Evolutionary conservation across 1,140 invertebrate species (phyloP).

Genomic region (Mamestra configurata): DNA sequence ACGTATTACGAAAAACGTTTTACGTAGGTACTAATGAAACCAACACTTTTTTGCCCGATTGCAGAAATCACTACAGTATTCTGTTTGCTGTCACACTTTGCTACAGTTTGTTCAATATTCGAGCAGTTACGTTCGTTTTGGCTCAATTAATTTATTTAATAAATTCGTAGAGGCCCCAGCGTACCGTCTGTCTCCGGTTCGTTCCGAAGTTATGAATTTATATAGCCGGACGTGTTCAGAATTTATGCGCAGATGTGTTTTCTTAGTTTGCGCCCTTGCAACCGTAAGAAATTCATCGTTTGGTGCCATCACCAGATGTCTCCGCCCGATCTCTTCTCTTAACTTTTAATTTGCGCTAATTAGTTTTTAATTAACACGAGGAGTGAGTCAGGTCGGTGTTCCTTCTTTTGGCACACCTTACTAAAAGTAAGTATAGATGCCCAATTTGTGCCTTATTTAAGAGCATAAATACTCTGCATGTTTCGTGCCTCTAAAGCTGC

Average conservation of each 20-base stretch:
- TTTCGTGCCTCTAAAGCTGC: neutral
- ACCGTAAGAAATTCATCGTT: slow-evolving; percentile 46
- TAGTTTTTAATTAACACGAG: slow-evolving; percentile 38
- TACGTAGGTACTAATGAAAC: neutral
- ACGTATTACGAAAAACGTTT: neutral
- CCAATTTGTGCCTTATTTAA: neutral
- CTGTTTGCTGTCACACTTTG: neutral
- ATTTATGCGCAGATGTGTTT: slow-evolving; percentile 76
- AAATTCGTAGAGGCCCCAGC: slow-evolving; percentile 74
- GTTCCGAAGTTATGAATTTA: slow-evolving; percentile 78
- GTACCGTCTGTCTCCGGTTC: slow-evolving; percentile 73
- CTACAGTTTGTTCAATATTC: slow-evolving; percentile 65
- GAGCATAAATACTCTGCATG: neutral
- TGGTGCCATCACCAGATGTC: slow-evolving; percentile 48
- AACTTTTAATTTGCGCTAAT: slow-evolving; percentile 40
- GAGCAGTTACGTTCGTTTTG: slow-evolving; percentile 71
- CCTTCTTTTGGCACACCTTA: neutral
- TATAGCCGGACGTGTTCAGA: slow-evolving; percentile 77
- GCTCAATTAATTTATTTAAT: slow-evolving; percentile 84
- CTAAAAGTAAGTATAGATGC: neutral
- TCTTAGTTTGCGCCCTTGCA: slow-evolving; percentile 63
- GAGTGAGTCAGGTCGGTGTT: neutral
- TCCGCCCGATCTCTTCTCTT: slow-evolving; percentile 7
- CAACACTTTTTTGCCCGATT: neutral
- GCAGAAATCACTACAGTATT: neutral